Evolutionary conservation across 2,888 invertebrate species (phyloP), one percentile per base, ranked within the genome.

Genomic region (Agelastica alni): DNA sequence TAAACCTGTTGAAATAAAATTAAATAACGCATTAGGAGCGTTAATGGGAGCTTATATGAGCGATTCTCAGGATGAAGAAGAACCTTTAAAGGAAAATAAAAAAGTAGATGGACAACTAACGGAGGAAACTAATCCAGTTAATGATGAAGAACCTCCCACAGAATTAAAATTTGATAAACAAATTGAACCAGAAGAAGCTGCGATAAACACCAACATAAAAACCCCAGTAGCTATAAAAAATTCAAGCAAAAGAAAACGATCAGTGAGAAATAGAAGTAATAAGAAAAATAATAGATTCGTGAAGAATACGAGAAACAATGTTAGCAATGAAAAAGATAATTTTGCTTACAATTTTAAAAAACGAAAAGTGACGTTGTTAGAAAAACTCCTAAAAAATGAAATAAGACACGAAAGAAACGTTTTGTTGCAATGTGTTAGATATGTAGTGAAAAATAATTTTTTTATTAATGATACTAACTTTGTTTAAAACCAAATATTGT

Each of bases 371-470:
- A 86, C 87, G 9, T 77, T 90, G 61, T 76, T 91, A 44, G 84
- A 87, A 65, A 87, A 85, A 70, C 75, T 96, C 17, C 77, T 96
- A 49, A 84, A 83, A 42, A 81, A 82, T 52, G 91, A 94, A 73
- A 91, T 96, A 63, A 80, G 86, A 59, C 89, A 90, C 65, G 96
- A 96, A 76, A 81, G 95, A 46, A 96, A 95, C 77, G 80, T 90
- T 39, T 81, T 96, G 43, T 80, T 93, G 20, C 95, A 96, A 73
- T 95, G 94, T 78, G 84, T 95, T 26, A 85, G 89, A 62, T 85
- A 86, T 78, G 85, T 93, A 43, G 85, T 88, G 20, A 81, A 85
- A 60, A 87, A 88, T 65, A 85, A 91, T 65, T 93, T 87, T 75
- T 91, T 93, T 47, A 60, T 52, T 1, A 20, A 28, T 9, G 16